Conservation (phyloP, 2,797 vertebrate genomes). For the Coregonus ussuriensis region DNA sequence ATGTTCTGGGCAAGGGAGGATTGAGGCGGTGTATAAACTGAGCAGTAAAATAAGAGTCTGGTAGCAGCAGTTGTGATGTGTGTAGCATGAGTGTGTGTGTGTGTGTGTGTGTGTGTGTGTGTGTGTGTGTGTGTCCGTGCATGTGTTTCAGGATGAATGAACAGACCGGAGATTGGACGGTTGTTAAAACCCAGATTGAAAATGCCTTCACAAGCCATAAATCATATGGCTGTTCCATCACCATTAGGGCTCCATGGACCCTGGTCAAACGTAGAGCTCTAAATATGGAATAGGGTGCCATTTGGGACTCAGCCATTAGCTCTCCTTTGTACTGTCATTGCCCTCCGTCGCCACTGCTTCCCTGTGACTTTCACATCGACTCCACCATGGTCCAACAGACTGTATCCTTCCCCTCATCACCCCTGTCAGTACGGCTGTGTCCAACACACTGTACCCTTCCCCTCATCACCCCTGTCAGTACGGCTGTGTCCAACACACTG, state of each 20-base stretch:
- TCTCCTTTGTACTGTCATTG: not conserved
- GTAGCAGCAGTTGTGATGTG: too few species aligned
- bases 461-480: too few species aligned
- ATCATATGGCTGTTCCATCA: conserved; percentile 27
- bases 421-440: not conserved
- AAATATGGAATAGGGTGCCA: not conserved
- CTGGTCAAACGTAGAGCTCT: not conserved
- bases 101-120: not conserved
- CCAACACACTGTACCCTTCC: too few species aligned
- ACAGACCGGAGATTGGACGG: conserved; percentile 29
- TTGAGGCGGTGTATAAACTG: too few species aligned
- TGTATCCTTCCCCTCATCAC: not conserved
- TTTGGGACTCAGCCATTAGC: conserved; percentile 17
- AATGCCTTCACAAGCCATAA: conserved; percentile 35
- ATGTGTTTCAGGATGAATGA: not conserved
- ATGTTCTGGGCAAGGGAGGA: too few species aligned
- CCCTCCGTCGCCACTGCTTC: not conserved
- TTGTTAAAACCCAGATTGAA: conserved; percentile 39
- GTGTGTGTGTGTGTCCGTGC: not conserved
- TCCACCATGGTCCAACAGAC: not conserved
- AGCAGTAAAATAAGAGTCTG: too few species aligned
- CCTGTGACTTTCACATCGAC: not conserved
- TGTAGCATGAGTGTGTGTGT: not conserved
- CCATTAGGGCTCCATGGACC: not conserved
- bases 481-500: too few species aligned